Evolutionary conservation across 2,888 invertebrate genomes (phyloP).

Genomic region (Spodoptera picta): DNA sequence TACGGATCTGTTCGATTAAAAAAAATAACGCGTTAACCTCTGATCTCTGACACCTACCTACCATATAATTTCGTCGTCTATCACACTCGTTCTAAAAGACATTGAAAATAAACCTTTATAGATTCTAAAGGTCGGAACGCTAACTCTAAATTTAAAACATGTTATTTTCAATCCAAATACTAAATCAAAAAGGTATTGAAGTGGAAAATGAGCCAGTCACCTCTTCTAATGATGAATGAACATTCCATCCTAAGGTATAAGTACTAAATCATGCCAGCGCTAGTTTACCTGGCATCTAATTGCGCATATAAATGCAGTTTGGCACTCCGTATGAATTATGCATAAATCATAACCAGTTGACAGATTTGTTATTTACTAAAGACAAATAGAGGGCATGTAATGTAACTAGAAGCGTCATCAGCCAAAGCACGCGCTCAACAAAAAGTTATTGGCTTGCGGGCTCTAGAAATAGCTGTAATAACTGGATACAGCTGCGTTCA

Average conservation of each 20-base stretch:
- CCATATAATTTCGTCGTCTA: slow-evolving; percentile 9
- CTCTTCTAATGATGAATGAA: slow-evolving; percentile 48
- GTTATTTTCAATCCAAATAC: slow-evolving; percentile 18
- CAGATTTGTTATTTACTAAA: slow-evolving; percentile 69
- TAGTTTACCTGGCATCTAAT: slow-evolving; percentile 65
- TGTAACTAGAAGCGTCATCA: slow-evolving; percentile 47
- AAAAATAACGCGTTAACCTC: slow-evolving; percentile 10
- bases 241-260: slow-evolving; percentile 39
- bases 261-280: slow-evolving; percentile 65
- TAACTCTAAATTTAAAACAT: slow-evolving; percentile 9
- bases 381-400: slow-evolving; percentile 73
- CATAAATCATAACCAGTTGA: slow-evolving; percentile 75
- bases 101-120: slow-evolving; percentile 2
- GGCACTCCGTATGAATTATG: slow-evolving; percentile 70
- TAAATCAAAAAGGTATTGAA: slow-evolving; percentile 25
- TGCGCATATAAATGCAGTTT: slow-evolving; percentile 65
- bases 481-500: slow-evolving; percentile 60
- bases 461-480: slow-evolving; percentile 60
- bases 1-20: slow-evolving; percentile 16
- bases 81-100: slow-evolving; percentile 14
- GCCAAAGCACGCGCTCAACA: slow-evolving; percentile 58
- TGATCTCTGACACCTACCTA: neutral
- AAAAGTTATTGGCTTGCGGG: slow-evolving; percentile 66
- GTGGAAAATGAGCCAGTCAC: slow-evolving; percentile 27
- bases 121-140: neutral